These are phyloP conservation scores for Pycnomerus fuliginosus DNA, from an alignment of 2,888 invertebrate genomes.

Conservation along the genomic window DNA sequence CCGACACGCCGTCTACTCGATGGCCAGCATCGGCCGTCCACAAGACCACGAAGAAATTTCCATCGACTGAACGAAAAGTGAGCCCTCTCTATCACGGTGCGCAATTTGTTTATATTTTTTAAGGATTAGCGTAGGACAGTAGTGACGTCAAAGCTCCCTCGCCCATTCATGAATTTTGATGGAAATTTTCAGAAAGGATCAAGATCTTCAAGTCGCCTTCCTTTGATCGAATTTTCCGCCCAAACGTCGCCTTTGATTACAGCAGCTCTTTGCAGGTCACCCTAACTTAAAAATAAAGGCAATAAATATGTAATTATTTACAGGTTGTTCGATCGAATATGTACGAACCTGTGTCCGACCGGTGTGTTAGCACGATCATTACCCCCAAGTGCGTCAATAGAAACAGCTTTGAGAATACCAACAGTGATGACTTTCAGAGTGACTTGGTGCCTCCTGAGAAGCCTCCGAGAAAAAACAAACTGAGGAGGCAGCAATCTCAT, in stretches of 20 bases:
- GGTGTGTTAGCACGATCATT: conserved; percentile 41
- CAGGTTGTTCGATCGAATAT: conserved; percentile 43
- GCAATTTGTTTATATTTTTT: no score
- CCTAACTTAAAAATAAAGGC: conserved; percentile 12
- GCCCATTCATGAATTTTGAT: no score
- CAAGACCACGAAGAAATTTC: conserved; percentile 28
- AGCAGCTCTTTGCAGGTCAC: conserved; percentile 8
- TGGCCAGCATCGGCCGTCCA: conserved; percentile 16
- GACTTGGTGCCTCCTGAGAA: conserved; percentile 37
- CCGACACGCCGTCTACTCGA: conserved; percentile 21
- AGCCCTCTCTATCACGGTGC: conserved; percentile 25
- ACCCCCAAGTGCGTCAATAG: conserved; percentile 32
- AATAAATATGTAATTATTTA: conserved; percentile 26
- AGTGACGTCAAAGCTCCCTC: no score
- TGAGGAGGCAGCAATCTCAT: conserved; percentile 23
- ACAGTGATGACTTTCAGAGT: conserved; percentile 20
- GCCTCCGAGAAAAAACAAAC: conserved; percentile 37
- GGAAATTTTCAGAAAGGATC: no score
- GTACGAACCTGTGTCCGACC: conserved; percentile 49
- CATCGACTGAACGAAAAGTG: conserved; percentile 24
- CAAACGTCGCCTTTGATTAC: conserved; percentile 24
- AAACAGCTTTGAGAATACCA: conserved; percentile 10
- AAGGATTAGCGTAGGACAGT: no score
- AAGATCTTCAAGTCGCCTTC: no score
- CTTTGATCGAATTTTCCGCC: not conserved